Percentiles rank a stretch among this genome's conserved stretches.
These are phyloP conservation scores for Drosophila kurseongensis DNA, from an alignment of 1,140 invertebrate genomes.

Conservation along the genomic window DNA sequence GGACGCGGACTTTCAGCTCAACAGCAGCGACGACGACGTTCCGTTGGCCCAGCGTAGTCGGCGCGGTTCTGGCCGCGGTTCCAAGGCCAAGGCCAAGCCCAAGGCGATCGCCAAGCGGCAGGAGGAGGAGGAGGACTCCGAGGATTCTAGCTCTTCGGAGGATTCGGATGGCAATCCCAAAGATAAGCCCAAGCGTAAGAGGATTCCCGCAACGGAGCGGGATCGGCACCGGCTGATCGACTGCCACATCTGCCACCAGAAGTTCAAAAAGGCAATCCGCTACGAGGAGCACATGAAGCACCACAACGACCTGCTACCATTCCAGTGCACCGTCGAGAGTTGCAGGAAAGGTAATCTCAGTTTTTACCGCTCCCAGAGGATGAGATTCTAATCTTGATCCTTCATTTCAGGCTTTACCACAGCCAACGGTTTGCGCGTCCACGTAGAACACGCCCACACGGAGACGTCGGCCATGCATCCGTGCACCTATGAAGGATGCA, in stretches of 20 bases:
- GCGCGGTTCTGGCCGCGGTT: constrained; percentile 2
- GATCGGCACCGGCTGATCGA: constrained; percentile 69
- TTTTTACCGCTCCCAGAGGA: accelerated
- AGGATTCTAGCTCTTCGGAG: constrained; percentile 47
- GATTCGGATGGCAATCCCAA: constrained; percentile 43
- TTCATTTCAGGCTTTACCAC: constrained; percentile 62
- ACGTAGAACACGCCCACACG: constrained; percentile 76
- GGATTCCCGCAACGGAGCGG: constrained; percentile 60
- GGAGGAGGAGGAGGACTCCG: constrained; percentile 37
- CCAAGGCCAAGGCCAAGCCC: constrained; percentile 23
- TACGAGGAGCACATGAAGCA: constrained; percentile 82
- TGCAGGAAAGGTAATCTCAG: constrained; percentile 55
- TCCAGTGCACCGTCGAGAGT: constrained; percentile 74
- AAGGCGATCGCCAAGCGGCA: constrained; percentile 41
- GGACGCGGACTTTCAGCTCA: constrained; percentile 54
- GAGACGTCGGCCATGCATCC: constrained; percentile 71
- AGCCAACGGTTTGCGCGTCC: constrained; percentile 70
- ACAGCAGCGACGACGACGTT: constrained; percentile 73
- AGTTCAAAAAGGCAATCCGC: constrained; percentile 74
- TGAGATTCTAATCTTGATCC: not conserved
- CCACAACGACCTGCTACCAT: constrained; percentile 77
- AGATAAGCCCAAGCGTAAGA: constrained; percentile 63
- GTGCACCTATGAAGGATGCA: constrained; percentile 74
- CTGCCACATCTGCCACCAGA: constrained; percentile 81
- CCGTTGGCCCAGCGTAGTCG: constrained; percentile 64